Percentiles rank a stretch among this genome's conserved stretches.
phyloP scores from a whole-genome alignment of 1,140 invertebrate species.

The Trichonephila clavata region DNA sequence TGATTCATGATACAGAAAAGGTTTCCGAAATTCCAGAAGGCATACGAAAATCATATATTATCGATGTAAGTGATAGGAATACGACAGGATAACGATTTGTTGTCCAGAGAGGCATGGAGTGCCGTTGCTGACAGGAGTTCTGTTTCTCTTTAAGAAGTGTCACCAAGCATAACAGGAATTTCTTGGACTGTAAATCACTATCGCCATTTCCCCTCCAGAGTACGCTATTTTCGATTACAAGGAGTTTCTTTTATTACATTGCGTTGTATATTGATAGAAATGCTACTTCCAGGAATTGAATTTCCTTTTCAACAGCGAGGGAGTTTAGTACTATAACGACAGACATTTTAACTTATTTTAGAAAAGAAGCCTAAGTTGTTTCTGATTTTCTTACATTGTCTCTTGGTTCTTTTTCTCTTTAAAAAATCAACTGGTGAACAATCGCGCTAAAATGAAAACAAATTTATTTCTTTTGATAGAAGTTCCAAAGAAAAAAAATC shows the following conservation, averaged over 20 bases:
- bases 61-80: constrained; percentile 75
- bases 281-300: constrained; percentile 32
- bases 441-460: no score
- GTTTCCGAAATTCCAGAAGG: constrained; percentile 68
- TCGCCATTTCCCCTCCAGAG: constrained; percentile 53
- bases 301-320: neutral
- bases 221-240: constrained; percentile 71
- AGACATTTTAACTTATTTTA: neutral
- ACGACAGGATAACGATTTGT: constrained; percentile 69
- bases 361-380: no score
- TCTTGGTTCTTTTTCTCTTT: no score
- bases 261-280: constrained; percentile 17
- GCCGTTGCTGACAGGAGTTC: constrained; percentile 66
- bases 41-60: constrained; percentile 75
- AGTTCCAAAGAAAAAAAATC: no score
- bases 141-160: constrained; percentile 74
- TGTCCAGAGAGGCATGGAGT: constrained; percentile 57
- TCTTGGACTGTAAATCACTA: constrained; percentile 59
- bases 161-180: constrained; percentile 50
- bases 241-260: constrained; percentile 62
- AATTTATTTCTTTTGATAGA: no score
- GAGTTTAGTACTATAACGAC: neutral
- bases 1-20: constrained; percentile 73
- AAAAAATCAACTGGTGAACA: no score
- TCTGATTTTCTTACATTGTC: no score